These are phyloP conservation scores for Halyomorpha halys DNA, from an alignment of 1,140 invertebrate genomes.

Conservation along the genomic window DNA sequence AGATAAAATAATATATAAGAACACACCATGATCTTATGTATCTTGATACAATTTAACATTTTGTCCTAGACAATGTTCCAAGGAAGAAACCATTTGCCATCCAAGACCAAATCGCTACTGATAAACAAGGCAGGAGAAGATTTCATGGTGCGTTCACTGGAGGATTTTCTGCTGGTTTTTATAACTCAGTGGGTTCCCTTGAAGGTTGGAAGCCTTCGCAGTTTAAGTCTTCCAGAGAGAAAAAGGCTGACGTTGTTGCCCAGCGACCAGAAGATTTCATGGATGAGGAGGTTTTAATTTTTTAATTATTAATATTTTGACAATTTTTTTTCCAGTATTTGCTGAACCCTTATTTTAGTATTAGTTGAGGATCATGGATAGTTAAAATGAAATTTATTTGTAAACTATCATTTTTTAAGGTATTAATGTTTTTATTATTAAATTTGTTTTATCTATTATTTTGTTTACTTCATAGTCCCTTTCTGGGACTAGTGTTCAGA, in stretches of 20 bases:
- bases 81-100: slow-evolving; percentile 70
- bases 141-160: slow-evolving; percentile 99
- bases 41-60: neutral
- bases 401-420: too few species aligned
- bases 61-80: slow-evolving; percentile 54
- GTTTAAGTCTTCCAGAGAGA: slow-evolving; percentile 79
- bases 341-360: too few species aligned
- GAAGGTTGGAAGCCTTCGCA: slow-evolving; percentile 90
- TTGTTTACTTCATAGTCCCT: too few species aligned
- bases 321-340: too few species aligned
- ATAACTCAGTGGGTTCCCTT: slow-evolving; percentile 88
- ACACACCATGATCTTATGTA: too few species aligned
- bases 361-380: too few species aligned
- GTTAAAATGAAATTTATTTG: too few species aligned
- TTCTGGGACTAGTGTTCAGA: too few species aligned
- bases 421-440: too few species aligned
- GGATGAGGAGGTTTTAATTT: slow-evolving; percentile 74
- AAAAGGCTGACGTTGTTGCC: slow-evolving; percentile 43
- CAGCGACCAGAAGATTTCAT: slow-evolving; percentile 89
- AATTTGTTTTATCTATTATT: too few species aligned
- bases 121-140: slow-evolving; percentile 76
- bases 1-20: too few species aligned
- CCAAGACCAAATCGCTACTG: slow-evolving; percentile 82
- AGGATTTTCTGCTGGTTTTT: slow-evolving; percentile 96
- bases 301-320: neutral